phyloP scores from a whole-genome alignment of 1,140 invertebrate species.

The Hylyphantes graminicola region DNA sequence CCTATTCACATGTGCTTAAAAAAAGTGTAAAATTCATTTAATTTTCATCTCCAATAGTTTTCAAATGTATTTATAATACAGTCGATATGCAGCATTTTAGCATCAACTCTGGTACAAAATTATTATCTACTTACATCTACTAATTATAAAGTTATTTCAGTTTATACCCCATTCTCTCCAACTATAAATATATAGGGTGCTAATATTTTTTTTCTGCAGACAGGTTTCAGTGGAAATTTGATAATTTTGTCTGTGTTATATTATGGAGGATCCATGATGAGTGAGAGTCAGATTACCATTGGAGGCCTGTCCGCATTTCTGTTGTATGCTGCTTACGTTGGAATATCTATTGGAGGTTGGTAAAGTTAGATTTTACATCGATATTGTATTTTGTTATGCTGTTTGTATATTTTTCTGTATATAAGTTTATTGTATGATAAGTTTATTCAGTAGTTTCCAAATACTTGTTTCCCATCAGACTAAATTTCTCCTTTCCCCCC shows the following conservation, averaged over 20 bases:
- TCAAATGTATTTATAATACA: too few relatives aligned
- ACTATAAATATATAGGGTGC: not conserved
- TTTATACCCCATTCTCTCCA: too few relatives aligned
- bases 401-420: too few relatives aligned
- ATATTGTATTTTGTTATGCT: not conserved
- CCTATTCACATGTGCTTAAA: too few relatives aligned
- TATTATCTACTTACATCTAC: too few relatives aligned
- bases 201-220: conserved; percentile 72
- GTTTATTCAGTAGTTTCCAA: not conserved
- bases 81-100: too few relatives aligned
- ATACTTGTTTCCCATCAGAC: not conserved
- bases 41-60: too few relatives aligned
- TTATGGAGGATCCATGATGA: conserved; percentile 90
- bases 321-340: conserved; percentile 92
- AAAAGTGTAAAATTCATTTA: too few relatives aligned
- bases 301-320: conserved; percentile 92
- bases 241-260: conserved; percentile 93
- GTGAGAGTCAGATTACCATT: conserved; percentile 82
- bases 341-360: conserved; percentile 80
- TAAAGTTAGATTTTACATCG: not conserved
- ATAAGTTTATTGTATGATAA: too few relatives aligned
- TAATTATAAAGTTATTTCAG: too few relatives aligned
- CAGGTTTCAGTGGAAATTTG: conserved; percentile 91
- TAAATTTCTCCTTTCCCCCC: not conserved
- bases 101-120: too few relatives aligned